Conservation (phyloP, 2,888 invertebrate genomes). For the Tetragnatha montana region DNA sequence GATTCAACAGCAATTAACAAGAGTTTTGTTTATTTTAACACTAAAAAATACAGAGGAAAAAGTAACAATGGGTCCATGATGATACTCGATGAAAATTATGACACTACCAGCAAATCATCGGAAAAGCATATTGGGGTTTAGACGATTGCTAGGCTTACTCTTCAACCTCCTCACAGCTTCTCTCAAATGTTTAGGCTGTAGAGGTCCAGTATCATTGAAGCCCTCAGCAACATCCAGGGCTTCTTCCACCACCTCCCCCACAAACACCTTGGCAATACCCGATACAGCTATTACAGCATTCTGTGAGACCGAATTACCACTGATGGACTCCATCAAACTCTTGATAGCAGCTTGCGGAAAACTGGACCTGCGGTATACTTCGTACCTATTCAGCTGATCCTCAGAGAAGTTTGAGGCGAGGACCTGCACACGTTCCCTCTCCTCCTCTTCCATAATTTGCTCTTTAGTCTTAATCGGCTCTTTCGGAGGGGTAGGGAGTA, state of each 20-base stretch:
- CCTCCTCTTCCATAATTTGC: constrained; percentile 98
- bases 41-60: no score
- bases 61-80: no score
- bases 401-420: constrained; percentile 98
- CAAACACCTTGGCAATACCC: constrained; percentile 97
- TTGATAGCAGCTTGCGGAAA: constrained; percentile 99
- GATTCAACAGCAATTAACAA: no score
- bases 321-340: constrained; percentile 96
- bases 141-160: constrained; percentile 63
- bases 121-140: constrained; percentile 65
- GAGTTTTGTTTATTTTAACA: no score
- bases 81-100: no score
- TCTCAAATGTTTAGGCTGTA: constrained; percentile 95
- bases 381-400: constrained; percentile 97
- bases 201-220: constrained; percentile 89
- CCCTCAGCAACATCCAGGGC: constrained; percentile 95
- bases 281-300: constrained; percentile 99
- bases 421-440: constrained; percentile 96
- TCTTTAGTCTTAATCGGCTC: no score
- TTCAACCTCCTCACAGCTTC: constrained; percentile 90
- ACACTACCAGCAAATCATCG: constrained; percentile 9
- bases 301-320: constrained; percentile 96
- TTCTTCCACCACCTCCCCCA: constrained; percentile 99
- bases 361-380: constrained; percentile 96
- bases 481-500: no score